phyloP scores from a whole-genome alignment of 2,888 invertebrate species.

The Diplazon laetatorius region DNA sequence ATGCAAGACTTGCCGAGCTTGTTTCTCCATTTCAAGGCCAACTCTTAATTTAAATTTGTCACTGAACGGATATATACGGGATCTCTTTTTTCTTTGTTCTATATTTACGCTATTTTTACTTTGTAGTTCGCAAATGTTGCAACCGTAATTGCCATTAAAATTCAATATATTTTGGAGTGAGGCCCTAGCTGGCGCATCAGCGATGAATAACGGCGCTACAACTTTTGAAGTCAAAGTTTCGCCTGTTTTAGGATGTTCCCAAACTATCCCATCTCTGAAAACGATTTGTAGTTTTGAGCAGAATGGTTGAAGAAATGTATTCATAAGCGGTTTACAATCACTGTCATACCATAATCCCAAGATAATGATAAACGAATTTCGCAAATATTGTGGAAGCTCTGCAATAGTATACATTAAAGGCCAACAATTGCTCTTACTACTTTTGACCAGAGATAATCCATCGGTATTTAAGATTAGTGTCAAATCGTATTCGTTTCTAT shows the following conservation, averaged over 20 bases:
- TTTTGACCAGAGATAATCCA: constrained; percentile 47
- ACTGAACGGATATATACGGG: constrained; percentile 47
- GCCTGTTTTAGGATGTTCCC: constrained; percentile 46
- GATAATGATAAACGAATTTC: constrained; percentile 44
- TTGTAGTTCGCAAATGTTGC: constrained; percentile 59
- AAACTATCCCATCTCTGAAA: constrained; percentile 55
- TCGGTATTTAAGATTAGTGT: constrained; percentile 60
- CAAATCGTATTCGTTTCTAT: constrained; percentile 55
- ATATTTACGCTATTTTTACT: constrained; percentile 42
- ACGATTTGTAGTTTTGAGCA: constrained; percentile 48
- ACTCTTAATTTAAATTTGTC: constrained; percentile 40
- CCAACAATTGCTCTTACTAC: constrained; percentile 58
- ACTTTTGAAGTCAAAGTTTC: constrained; percentile 30
- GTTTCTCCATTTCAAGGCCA: constrained; percentile 45
- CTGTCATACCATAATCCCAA: constrained; percentile 55
- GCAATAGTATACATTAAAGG: constrained; percentile 53
- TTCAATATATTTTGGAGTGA: constrained; percentile 52
- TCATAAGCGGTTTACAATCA: constrained; percentile 49
- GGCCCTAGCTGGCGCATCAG: constrained; percentile 60
- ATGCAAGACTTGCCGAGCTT: constrained; percentile 35
- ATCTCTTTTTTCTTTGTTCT: constrained; percentile 16
- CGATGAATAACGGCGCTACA: constrained; percentile 55
- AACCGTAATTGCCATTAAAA: constrained; percentile 60
- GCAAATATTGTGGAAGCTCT: constrained; percentile 53
- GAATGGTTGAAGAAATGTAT: constrained; percentile 59